Conservation (phyloP, 2,113 vertebrate species). For the Corythornis madagascariensis region DNA sequence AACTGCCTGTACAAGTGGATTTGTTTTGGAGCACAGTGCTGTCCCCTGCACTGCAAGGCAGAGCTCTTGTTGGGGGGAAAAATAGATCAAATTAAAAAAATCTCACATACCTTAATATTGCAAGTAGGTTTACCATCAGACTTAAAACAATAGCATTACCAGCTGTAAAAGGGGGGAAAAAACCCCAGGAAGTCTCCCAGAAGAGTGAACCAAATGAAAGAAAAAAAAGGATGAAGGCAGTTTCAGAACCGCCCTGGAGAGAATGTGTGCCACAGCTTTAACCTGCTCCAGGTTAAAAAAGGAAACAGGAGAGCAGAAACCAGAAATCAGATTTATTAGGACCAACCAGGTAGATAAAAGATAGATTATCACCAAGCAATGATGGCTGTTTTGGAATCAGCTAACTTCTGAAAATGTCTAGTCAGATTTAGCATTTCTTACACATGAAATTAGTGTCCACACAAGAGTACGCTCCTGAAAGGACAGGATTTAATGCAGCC, state of each 20-base stretch:
- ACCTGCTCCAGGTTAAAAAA: not conserved
- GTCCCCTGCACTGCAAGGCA: not conserved
- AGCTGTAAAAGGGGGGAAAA: not conserved
- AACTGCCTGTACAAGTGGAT: not conserved
- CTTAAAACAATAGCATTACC: slow-evolving; percentile 7
- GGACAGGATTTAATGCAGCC: slow-evolving; percentile 55
- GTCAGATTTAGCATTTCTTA: slow-evolving; percentile 26
- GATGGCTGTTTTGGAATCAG: not conserved
- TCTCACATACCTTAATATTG: not conserved
- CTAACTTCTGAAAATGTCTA: slow-evolving; percentile 18
- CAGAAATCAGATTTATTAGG: slow-evolving; percentile 3
- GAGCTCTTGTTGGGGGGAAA: not conserved
- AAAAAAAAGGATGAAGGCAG: slow-evolving; percentile 13
- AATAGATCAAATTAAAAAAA: not conserved
- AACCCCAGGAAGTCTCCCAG: not conserved
- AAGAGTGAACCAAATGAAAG: not conserved
- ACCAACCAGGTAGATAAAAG: slow-evolving; percentile 1
- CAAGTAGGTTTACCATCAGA: not conserved
- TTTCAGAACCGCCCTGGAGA: slow-evolving; percentile 6
- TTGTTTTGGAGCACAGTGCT: not conserved
- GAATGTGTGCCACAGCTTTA: not conserved
- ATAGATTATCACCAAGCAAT: not conserved
- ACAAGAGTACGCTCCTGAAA: slow-evolving; percentile 50
- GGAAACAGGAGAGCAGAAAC: not conserved
- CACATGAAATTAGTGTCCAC: slow-evolving; percentile 25